These are phyloP conservation scores for Anthonomus grandis DNA, from an alignment of 1,140 invertebrate genomes.

Conservation along the genomic window DNA sequence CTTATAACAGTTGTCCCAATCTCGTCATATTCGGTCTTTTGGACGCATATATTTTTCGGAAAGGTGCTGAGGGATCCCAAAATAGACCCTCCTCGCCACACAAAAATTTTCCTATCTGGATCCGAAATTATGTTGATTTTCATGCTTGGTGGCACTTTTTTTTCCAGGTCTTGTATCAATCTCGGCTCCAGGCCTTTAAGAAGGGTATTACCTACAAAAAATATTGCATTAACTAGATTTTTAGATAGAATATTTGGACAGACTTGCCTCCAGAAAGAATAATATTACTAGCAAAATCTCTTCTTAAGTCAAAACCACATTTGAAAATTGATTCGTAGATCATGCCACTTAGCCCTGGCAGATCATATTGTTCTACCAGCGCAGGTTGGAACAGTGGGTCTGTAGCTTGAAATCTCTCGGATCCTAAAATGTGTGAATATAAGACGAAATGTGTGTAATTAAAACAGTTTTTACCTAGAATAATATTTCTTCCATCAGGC, in stretches of 20 bases:
- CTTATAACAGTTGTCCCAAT: constrained; percentile 5
- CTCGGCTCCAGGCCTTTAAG: constrained; percentile 13
- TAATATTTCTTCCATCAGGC: constrained; percentile 19
- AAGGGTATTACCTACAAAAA: constrained; percentile 14
- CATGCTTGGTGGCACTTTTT: constrained; percentile 16
- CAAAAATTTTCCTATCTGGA: constrained; percentile 15
- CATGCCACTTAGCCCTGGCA: constrained; percentile 22
- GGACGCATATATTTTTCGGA: constrained; percentile 20
- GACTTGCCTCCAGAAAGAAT: constrained; percentile 25
- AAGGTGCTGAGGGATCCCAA: constrained; percentile 21
- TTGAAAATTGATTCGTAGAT: constrained; percentile 23
- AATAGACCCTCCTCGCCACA: constrained; percentile 23
- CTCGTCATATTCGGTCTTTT: constrained; percentile 17
- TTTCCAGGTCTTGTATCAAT: constrained; percentile 15
- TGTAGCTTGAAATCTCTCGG: constrained; percentile 12
- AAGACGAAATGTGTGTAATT: not conserved
- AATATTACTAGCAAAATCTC: constrained; percentile 23
- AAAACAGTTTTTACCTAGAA: constrained; percentile 11
- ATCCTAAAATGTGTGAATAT: not conserved
- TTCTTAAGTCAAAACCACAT: constrained; percentile 21
- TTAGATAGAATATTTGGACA: not conserved
- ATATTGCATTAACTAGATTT: not conserved
- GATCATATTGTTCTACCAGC: constrained; percentile 24
- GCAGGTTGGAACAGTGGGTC: constrained; percentile 13
- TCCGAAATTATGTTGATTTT: constrained; percentile 16